Evolutionary conservation across 2,797 vertebrate species (phyloP).

Genomic region (Peromyscus nudipes): DNA sequence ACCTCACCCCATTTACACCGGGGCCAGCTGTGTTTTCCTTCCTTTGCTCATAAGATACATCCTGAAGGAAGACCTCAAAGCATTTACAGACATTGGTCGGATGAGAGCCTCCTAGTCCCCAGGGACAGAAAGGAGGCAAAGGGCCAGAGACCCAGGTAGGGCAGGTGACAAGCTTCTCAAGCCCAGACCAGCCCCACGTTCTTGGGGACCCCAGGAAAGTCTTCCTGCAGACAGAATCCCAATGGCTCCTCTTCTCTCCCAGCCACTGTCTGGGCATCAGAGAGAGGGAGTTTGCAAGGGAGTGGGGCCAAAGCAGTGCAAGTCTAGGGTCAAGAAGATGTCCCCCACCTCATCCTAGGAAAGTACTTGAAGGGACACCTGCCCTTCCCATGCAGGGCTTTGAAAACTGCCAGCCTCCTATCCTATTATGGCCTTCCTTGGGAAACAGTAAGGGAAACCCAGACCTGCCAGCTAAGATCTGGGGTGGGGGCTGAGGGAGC

Average conservation of each 20-base stretch:
- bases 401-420: conserved; percentile 57
- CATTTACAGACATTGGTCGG: conserved; percentile 84
- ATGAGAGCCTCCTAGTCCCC: conserved; percentile 62
- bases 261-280: conserved; percentile 11
- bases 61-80: conserved; percentile 65
- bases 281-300: background rate
- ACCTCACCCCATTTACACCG: background rate
- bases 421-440: conserved; percentile 59
- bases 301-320: conserved; percentile 36
- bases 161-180: background rate
- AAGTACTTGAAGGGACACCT: conserved; percentile 53
- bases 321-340: conserved; percentile 22
- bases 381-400: conserved; percentile 43
- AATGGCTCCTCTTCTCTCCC: conserved; percentile 30
- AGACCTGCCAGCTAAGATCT: conserved; percentile 85
- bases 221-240: background rate
- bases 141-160: background rate
- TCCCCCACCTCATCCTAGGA: conserved; percentile 29
- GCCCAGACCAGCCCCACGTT: conserved; percentile 42
- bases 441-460: conserved; percentile 71
- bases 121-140: conserved; percentile 44
- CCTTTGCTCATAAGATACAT: conserved; percentile 41
- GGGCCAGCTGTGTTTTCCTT: conserved; percentile 8
- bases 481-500: conserved; percentile 78
- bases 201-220: conserved; percentile 19